These are phyloP conservation scores for Hirtodrosophila alboralis DNA, from an alignment of 2,888 invertebrate species.

Conservation along the genomic window DNA sequence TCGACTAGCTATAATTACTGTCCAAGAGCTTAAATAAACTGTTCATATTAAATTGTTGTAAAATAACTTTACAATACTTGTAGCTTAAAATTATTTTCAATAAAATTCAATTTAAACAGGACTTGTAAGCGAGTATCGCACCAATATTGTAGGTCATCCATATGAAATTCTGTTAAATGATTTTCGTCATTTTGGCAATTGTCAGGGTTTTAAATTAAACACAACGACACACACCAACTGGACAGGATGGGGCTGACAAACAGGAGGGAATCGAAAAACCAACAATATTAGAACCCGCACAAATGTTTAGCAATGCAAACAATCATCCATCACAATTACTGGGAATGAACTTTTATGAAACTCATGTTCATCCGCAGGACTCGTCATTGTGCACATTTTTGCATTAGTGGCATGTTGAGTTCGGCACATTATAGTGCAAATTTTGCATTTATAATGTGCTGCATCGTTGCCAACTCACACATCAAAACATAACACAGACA, in stretches of 20 bases:
- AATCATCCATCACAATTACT: slow-evolving; percentile 75
- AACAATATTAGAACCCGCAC: slow-evolving; percentile 38
- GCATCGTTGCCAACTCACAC: slow-evolving; percentile 29
- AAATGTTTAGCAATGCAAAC: slow-evolving; percentile 71
- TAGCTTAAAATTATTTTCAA: slow-evolving; percentile 24
- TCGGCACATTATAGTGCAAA: slow-evolving; percentile 71
- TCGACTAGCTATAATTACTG: too few relatives aligned
- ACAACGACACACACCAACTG: background rate
- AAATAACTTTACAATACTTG: too few relatives aligned
- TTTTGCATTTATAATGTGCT: slow-evolving; percentile 74
- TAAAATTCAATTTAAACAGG: slow-evolving; percentile 21
- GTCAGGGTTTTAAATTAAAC: slow-evolving; percentile 38
- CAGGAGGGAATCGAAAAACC: background rate
- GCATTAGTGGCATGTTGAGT: slow-evolving; percentile 40
- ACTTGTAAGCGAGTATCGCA: slow-evolving; percentile 3
- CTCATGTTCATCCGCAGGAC: slow-evolving; percentile 18
- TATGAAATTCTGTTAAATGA: slow-evolving; percentile 63
- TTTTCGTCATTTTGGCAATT: slow-evolving; percentile 55
- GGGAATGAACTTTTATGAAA: slow-evolving; percentile 48
- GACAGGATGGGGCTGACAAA: too few relatives aligned
- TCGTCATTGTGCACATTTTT: slow-evolving; percentile 58
- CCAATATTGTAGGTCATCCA: slow-evolving; percentile 38
- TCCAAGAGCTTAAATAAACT: too few relatives aligned
- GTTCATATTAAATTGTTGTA: too few relatives aligned
- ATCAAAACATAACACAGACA: slow-evolving; percentile 18